Conservation (phyloP, 2,888 invertebrate genomes). For the Cosmia trapezina region DNA sequence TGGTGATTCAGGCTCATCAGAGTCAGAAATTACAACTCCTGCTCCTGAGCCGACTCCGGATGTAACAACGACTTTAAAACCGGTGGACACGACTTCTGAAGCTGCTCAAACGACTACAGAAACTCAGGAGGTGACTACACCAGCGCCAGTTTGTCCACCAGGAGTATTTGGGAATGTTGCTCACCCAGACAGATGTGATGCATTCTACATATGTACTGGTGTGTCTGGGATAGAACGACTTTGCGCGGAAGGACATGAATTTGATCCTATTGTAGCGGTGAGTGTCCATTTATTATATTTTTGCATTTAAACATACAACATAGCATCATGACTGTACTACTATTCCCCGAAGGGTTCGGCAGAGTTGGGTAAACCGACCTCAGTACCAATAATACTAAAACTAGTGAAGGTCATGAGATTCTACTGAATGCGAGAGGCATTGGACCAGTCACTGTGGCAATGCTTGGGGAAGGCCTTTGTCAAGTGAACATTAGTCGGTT, state of each 20-base stretch:
- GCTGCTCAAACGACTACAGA: slow-evolving; percentile 42
- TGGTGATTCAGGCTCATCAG: neutral
- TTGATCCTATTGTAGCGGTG: neutral
- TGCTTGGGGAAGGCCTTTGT: neutral
- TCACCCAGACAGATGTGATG: slow-evolving; percentile 66
- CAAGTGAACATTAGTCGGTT: neutral
- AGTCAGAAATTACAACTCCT: neutral
- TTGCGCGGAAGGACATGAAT: slow-evolving; percentile 1
- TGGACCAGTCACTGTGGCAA: neutral
- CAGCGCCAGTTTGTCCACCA: slow-evolving; percentile 58
- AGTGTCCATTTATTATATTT: neutral
- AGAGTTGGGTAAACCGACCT: neutral
- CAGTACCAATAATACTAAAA: neutral
- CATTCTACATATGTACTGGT: slow-evolving; percentile 67
- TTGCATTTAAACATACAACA: neutral
- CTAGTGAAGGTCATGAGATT: neutral
- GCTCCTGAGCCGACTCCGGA: neutral
- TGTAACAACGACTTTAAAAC: neutral
- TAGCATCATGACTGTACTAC: neutral
- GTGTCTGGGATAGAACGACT: neutral
- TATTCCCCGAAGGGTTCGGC: neutral
- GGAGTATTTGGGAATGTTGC: slow-evolving; percentile 66
- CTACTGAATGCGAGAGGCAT: neutral
- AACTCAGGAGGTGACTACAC: slow-evolving; percentile 9
- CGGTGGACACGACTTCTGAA: slow-evolving; percentile 21